Conservation (phyloP, 92 coral and sea anemone species). For the Palythoa grandis region DNA sequence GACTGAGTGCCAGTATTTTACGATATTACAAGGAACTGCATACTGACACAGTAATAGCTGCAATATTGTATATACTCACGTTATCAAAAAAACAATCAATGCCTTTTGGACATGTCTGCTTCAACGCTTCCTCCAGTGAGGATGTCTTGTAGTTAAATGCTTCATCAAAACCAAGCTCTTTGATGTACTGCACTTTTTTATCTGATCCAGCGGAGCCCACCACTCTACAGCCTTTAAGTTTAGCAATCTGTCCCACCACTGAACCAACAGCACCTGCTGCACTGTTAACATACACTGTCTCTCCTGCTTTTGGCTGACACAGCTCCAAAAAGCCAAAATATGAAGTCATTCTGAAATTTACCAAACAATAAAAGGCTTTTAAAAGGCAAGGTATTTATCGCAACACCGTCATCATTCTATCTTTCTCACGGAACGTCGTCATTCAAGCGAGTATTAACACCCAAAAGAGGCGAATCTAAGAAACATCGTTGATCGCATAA, state of each 20-base stretch:
- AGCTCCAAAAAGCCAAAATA: constrained; percentile 59
- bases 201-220: constrained; percentile 69
- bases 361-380: background rate
- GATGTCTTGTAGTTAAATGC: constrained; percentile 64
- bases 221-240: constrained; percentile 61
- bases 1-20: too few species aligned
- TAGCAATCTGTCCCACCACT: constrained; percentile 61
- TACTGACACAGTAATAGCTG: background rate
- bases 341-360: constrained; percentile 48
- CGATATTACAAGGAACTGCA: too few species aligned
- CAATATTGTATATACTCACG: constrained; percentile 23
- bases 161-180: constrained; percentile 64
- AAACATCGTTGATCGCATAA: too few species aligned
- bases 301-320: constrained; percentile 57
- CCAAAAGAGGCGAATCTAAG: too few species aligned
- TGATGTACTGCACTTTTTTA: constrained; percentile 56
- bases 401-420: too few species aligned
- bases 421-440: too few species aligned
- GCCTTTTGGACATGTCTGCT: constrained; percentile 56
- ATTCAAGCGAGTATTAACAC: too few species aligned
- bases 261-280: constrained; percentile 67
- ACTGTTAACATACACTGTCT: constrained; percentile 64
- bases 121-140: constrained; percentile 57
- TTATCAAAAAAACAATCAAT: constrained; percentile 68
- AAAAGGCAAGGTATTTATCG: too few species aligned